Evolutionary conservation across 2,797 vertebrate genomes (phyloP), one percentile per base, ranked within the genome.

Genomic region (Pitangus sulphuratus): DNA sequence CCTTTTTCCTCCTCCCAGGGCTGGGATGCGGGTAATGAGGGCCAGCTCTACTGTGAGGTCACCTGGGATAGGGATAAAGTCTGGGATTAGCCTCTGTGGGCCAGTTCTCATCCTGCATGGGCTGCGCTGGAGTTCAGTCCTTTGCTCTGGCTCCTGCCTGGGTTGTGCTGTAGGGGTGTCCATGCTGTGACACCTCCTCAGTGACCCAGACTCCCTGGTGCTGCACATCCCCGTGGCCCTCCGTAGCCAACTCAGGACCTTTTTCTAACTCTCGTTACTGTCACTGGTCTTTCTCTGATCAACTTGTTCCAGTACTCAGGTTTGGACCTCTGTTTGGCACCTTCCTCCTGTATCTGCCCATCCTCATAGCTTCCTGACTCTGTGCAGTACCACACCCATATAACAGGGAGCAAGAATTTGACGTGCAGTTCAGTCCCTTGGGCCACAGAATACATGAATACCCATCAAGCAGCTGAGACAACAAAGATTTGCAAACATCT

Each of bases 141-240:
- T 77, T 88, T 57, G 9, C 24, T 35, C 35, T 35, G 33, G 3
- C 8, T 28, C 26, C 79, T 4, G 1, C 8, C 16, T 16, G 15
- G 1, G 5, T 42, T 74, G 13, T 2, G 2, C 10, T 50, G 11
- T 17, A 47, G 0, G 1, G 20, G 11, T 68, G 4, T 22, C 35
- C 39, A 11, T 64, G 28, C 22, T 12, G 1, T 33, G 25, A n/a
- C 24, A 40, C 7, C 14, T 33, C 28, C n/a, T 64, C 16, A 6
- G 18, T 31, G 31, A 3, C 37, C 28, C 0, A 0, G 17, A 50
- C 0, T 0, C 3, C 2, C 4, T 7, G 6, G 4, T 12, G 9
- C 17, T 90, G 30, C 35, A 31, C n/a, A 6, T 61, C 1, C 15
- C 10, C 18, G 18, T 9, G 21, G 54, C 2, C 1, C 8, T 66